Base-by-base conservation (phyloP, 2,113 vertebrate species). In the Uria aalge region DNA sequence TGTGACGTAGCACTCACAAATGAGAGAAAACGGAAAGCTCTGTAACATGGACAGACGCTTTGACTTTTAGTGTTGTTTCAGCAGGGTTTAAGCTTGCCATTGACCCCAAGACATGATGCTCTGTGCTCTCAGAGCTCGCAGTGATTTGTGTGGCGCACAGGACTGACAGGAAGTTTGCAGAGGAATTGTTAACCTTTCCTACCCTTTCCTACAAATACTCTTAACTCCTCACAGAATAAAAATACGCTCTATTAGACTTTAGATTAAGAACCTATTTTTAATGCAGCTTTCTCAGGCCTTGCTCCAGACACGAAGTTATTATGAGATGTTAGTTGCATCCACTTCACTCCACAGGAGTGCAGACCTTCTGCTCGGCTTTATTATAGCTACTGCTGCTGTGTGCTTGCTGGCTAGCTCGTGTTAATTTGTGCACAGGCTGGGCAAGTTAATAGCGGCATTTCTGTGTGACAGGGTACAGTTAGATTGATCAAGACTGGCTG, bases 181-280 rank as follows among this genome's bases (percentile, higher is more conserved):
- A 85, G 57, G 66, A 90, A 48, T 40, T 76, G 71, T 80, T 94
- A 73, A 92, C 69, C 77, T 95, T 89, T 89, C 73, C 53, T 88
- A 26, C 62, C 78, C 82, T 88, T 59, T 89, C 77, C 85, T 90
- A 34, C 38, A 75, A 88, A 60, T 64, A 40, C 14, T 79, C 34
- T 36, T 36, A 83, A 50, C 20, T 85, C 57, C 66, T 45, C 32
- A 5, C 4, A 71, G 59, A 71, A 59, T 74, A 84, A 95, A 96
- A 88, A 57, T 47, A 27, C 3, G 7, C 9, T n/a, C 43, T 36
- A 4, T 48, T 80, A 69, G 72, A n/a, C 41, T 86, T 92, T 7
- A 48, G 30, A 45, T 79, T 76, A 83, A 77, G 48, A 82, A 76
- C 32, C 34, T 80, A 7, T 56, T 76, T 87, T 85, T 62, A 88